Evolutionary conservation across 2,113 vertebrate species (phyloP).

Genomic region (Crotalus horridus): DNA sequence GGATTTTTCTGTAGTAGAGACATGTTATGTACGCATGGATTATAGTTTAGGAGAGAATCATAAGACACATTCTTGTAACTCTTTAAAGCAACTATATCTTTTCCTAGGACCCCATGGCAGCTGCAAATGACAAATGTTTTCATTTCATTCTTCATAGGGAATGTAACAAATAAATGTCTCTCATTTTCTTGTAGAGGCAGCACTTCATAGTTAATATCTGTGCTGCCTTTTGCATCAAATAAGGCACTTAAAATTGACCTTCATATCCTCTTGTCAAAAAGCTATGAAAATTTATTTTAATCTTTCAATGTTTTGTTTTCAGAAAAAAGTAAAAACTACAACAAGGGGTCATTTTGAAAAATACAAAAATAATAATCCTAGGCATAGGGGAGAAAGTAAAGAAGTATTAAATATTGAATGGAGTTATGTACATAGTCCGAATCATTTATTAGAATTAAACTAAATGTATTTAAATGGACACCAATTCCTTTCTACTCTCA

Average conservation of each 20-base stretch:
- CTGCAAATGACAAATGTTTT: not conserved
- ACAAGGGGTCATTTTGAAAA: conserved; percentile 5
- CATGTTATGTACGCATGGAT: not conserved
- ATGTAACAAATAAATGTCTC: not conserved
- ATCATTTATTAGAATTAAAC: conserved; percentile 65
- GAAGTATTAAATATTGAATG: conserved; percentile 48
- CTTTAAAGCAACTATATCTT: not conserved
- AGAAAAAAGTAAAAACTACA: conserved; percentile 6
- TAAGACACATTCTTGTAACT: not conserved
- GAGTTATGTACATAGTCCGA: conserved; percentile 37
- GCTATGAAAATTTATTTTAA: not conserved
- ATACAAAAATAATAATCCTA: conserved; percentile 16
- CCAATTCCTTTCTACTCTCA: conserved; percentile 64
- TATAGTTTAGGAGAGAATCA: not conserved
- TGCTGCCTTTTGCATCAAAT: not conserved
- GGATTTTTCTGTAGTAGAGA: not conserved
- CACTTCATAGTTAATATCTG: not conserved
- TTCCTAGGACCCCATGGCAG: not conserved
- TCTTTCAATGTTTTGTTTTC: not conserved
- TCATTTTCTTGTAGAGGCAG: not conserved
- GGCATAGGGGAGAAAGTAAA: not conserved
- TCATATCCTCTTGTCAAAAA: not conserved
- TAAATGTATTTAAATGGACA: conserved; percentile 60
- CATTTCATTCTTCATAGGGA: not conserved
- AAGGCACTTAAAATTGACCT: not conserved